A percentile compares a stretch with the other conserved stretches of the same genome.
phyloP scores from a whole-genome alignment of 2,888 invertebrate genomes.

The Mythimna vitellina region DNA sequence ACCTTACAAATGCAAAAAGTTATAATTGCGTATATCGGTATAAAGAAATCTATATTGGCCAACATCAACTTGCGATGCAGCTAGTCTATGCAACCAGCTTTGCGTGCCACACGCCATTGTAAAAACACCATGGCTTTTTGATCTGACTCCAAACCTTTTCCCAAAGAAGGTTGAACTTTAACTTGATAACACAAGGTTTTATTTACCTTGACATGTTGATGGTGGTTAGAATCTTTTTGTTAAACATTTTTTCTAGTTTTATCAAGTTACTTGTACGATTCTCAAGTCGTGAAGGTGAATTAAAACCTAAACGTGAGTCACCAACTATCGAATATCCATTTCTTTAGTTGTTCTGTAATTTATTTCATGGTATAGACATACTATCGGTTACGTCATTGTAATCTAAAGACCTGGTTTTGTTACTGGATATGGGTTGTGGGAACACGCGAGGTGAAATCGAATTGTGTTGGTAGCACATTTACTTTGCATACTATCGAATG shows the following conservation, averaged over 20 bases:
- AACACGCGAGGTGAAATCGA: conserved; percentile 44
- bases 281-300: conserved; percentile 76
- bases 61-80: conserved; percentile 80
- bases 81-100: conserved; percentile 81
- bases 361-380: conserved; percentile 58
- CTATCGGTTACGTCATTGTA: conserved; percentile 41
- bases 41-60: conserved; percentile 81
- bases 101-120: conserved; percentile 84
- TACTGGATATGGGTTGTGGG: conserved; percentile 52
- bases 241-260: conserved; percentile 67
- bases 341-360: conserved; percentile 67
- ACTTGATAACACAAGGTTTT: conserved; percentile 1
- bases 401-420: conserved; percentile 50
- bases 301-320: conserved; percentile 77
- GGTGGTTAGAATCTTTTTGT: conserved; percentile 47
- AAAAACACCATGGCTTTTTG: conserved; percentile 53
- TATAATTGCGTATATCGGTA: conserved; percentile 79
- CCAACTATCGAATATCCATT: conserved; percentile 77
- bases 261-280: conserved; percentile 83
- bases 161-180: conserved; percentile 46
- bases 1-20: conserved; percentile 62
- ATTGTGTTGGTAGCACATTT: conserved; percentile 29
- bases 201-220: conserved; percentile 22
- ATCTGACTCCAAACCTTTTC: conserved; percentile 36
- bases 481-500: conserved; percentile 17